These are phyloP conservation scores for Lysandra coridon DNA, from an alignment of 2,888 invertebrate species.

Conservation along the genomic window DNA sequence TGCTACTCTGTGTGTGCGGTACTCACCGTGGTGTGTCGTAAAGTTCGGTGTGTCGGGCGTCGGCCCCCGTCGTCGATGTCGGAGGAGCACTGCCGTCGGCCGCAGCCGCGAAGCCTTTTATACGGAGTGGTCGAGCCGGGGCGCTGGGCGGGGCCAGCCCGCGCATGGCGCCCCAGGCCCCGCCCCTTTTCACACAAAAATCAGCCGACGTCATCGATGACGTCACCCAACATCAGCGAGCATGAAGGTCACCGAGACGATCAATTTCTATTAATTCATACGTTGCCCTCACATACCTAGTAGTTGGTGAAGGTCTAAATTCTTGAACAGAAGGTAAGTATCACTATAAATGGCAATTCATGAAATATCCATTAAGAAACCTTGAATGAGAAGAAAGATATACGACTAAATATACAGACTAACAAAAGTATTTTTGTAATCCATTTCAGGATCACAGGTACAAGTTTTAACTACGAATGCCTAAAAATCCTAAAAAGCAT, in stretches of 20 bases:
- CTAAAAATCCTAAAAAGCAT: not conserved
- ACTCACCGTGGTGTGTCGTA: slow-evolving; percentile 67
- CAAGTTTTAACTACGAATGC: not conserved
- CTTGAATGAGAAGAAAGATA: not conserved
- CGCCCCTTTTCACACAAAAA: slow-evolving; percentile 63
- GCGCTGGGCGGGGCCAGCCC: slow-evolving; percentile 57
- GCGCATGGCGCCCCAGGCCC: slow-evolving; percentile 54
- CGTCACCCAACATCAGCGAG: slow-evolving; percentile 47
- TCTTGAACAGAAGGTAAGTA: not conserved
- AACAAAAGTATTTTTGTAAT: not conserved
- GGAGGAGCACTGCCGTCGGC: slow-evolving; percentile 44
- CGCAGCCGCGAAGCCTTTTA: slow-evolving; percentile 55
- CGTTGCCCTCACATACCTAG: not conserved
- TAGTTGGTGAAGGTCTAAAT: not conserved
- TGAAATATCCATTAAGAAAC: no score
- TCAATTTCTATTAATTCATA: not conserved
- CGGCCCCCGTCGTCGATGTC: slow-evolving; percentile 45
- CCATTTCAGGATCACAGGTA: not conserved
- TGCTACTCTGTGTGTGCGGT: not conserved
- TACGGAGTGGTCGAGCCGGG: slow-evolving; percentile 52
- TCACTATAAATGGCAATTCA: not conserved
- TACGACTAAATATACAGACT: no score
- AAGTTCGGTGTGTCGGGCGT: slow-evolving; percentile 58
- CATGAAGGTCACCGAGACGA: not conserved
- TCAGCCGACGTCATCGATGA: slow-evolving; percentile 50